phyloP scores from a whole-genome alignment of 2,113 vertebrate species.

The Ellobius talpinus region DNA sequence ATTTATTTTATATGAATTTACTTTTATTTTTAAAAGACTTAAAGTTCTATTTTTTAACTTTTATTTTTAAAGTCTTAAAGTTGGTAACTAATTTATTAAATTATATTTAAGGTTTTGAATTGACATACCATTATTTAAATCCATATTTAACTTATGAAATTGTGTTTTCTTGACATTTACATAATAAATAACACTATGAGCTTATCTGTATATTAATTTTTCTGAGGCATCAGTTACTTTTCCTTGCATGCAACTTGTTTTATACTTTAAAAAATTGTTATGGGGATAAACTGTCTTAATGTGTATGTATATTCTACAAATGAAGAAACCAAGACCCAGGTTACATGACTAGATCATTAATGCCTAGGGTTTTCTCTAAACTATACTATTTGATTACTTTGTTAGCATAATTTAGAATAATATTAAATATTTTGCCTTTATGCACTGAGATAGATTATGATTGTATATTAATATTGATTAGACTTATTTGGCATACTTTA shows the following conservation, averaged over 20 bases:
- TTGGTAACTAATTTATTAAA: constrained; percentile 41
- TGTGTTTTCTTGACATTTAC: constrained; percentile 22
- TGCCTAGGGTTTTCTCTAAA: neutral
- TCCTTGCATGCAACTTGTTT: neutral
- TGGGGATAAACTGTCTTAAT: neutral
- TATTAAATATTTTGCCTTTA: constrained; percentile 58
- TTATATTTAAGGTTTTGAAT: neutral
- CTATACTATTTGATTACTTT: constrained; percentile 51
- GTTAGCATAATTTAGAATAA: constrained; percentile 57
- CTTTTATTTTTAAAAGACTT: constrained; percentile 46
- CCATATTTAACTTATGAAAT: constrained; percentile 7
- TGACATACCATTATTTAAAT: constrained; percentile 17
- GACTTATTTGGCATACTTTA: constrained; percentile 68
- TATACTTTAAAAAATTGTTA: neutral
- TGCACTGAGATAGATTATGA: neutral
- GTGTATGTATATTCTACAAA: neutral
- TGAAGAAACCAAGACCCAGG: constrained; percentile 13
- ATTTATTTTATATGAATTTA: neutral
- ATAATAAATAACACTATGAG: neutral
- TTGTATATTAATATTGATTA: constrained; percentile 39
- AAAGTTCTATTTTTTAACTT: too few species aligned
- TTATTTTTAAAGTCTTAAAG: neutral
- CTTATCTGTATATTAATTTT: constrained; percentile 16
- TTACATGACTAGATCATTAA: neutral
- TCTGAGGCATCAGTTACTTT: neutral